Percentiles rank a stretch among this genome's conserved stretches.
Conservation (phyloP, 2,797 vertebrate genomes). For the Phoxinus dragarum region DNA sequence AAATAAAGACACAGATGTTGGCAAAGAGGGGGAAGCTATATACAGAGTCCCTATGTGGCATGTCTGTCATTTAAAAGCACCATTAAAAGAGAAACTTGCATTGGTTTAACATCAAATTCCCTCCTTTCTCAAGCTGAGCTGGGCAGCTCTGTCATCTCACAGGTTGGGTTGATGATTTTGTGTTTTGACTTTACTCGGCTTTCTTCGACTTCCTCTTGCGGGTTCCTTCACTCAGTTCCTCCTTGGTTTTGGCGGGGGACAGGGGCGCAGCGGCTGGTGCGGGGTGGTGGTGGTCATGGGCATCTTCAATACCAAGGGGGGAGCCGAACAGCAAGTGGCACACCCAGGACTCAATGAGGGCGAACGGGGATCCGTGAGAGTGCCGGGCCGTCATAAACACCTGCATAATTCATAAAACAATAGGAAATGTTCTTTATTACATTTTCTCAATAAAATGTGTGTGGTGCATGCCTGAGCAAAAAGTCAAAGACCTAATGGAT, state of each 20-base stretch:
- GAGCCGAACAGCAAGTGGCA: constrained; percentile 91
- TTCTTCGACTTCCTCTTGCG: constrained; percentile 97
- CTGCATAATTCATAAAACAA: constrained; percentile 70
- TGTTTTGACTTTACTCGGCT: constrained; percentile 82
- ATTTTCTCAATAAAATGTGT: background rate
- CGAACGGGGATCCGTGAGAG: constrained; percentile 92
- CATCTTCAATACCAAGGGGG: constrained; percentile 74
- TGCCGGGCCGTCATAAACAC: constrained; percentile 94
- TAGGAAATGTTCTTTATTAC: background rate
- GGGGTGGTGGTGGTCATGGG: constrained; percentile 80
- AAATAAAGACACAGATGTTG: constrained; percentile 67
- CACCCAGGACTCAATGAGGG: constrained; percentile 85
- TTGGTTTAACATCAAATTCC: constrained; percentile 69
- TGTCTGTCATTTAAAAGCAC: constrained; percentile 70
- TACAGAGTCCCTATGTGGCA: constrained; percentile 74
- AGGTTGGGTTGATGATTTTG: constrained; percentile 50
- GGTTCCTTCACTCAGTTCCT: constrained; percentile 91
- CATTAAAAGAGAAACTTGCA: constrained; percentile 70
- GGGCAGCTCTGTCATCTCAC: constrained; percentile 63
- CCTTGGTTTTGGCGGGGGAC: constrained; percentile 88
- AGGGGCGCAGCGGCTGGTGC: constrained; percentile 65
- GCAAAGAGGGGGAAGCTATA: constrained; percentile 68
- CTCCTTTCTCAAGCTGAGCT: constrained; percentile 64
- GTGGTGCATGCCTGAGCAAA: background rate
- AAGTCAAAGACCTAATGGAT: background rate